Evolutionary conservation across 2,797 vertebrate genomes (phyloP), one percentile per base, ranked within the genome.

Genomic region (Sebastes variabilis): DNA sequence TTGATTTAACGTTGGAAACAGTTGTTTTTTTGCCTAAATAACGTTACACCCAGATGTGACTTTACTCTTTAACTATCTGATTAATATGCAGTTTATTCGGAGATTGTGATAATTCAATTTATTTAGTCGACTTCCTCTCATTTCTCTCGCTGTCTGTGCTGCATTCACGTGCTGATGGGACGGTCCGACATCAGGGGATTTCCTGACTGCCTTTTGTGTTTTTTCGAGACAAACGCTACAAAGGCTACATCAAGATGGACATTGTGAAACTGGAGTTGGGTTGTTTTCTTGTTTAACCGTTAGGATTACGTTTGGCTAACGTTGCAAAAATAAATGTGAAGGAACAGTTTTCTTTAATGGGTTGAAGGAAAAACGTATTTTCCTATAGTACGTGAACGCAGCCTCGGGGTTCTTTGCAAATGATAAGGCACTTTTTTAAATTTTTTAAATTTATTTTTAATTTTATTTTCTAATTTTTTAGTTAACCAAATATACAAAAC

Each of bases 331-430:
- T 0, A 52, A 59, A 27, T 36, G 8, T 18, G 11, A 18, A 6
- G 8, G 24, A 27, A 56, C 20, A 11, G 3, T 25, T n/a, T 42
- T 22, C 18, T 46, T 1, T 14, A 25, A 29, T 3, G 0, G 1
- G 5, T 0, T 52, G 4, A 11, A 38, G 0, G 5, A 4, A 24
- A 12, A 1, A 1, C 0, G 0, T 3, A 0, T 25, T 13, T 61
- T 55, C 9, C 16, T 67, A 6, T 8, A 10, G 49, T 49, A 11
- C n/a, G 0, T 69, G 58, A 77, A 80, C 29, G 52, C 65, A 80
- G 4, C 66, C 27, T 59, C 55, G 3, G 8, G 46, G 11, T 25
- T 56, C 55, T 24, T 56, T 38, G 4, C 36, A 38, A 38, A 38
- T 38, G 36, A 38, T 38, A 38, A 13, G 36, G 12, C 36, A 38